Evolutionary conservation across 2,797 vertebrate species (phyloP), one percentile per base, ranked within the genome.

Genomic region (Phrynocephalus forsythii): DNA sequence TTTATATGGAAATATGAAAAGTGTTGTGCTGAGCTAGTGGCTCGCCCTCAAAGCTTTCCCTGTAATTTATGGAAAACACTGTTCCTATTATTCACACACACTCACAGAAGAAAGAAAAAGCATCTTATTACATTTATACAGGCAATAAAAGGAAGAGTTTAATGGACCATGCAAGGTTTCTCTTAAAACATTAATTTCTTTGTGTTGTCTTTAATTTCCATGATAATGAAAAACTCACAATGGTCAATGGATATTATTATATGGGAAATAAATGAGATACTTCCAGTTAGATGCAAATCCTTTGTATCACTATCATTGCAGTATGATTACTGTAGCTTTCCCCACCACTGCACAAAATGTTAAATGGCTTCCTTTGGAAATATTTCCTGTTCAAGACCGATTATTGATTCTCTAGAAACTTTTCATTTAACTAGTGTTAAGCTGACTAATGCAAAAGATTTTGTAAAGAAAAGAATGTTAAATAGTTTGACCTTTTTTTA

Each of bases 161-260:
- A 95, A 93, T 90, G 87, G 88, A 92, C 85, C 92, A 81, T 90
- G 90, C 0, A 0, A 86, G 83, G 77, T 92, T 92, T 73, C 84
- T 88, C 81, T 93, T 93, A 92, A 94, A 95, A 92, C 91, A 92
- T 72, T 82, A 92, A 94, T 95, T 95, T 90, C 86, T 91, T 94
- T 94, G 90, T 92, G 87, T 95, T 95, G 76, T 91, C 84, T 95
- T 94, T 94, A 91, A 94, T 95, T 96, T 95, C 93, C 91, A 93
- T 92, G 83, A 90, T 95, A 95, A 91, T 92, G 93, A 92, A 91
- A 94, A 71, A 85, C 87, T 94, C 89, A 90, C 91, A 92, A 92
- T 95, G 92, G 93, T 89, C 90, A 93, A 67, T 90, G 90, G 87
- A 84, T 92, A 95, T 95, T 95, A 94, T 86, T 80, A 84, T 91